Percentiles rank a stretch among this genome's conserved stretches.
phyloP scores from a whole-genome alignment of 2,113 vertebrate species.

The Orthonyx spaldingii region DNA sequence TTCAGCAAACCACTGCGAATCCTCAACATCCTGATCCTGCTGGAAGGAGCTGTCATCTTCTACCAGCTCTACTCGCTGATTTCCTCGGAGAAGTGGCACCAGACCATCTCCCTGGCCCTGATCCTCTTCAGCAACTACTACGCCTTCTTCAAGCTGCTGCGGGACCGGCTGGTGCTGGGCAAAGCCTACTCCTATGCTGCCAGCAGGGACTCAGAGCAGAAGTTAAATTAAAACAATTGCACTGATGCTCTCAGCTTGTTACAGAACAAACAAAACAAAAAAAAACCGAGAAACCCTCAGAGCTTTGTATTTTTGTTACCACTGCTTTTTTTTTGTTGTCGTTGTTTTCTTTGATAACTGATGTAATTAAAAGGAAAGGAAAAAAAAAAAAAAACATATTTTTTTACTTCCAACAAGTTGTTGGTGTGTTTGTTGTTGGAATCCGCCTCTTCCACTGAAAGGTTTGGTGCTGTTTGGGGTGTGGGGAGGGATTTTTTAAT shows the following conservation, averaged over 20 bases:
- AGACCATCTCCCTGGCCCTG: constrained; percentile 93
- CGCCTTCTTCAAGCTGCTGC: constrained; percentile 95
- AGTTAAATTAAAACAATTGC: constrained; percentile 78
- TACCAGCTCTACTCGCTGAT: constrained; percentile 96
- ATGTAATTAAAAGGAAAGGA: constrained; percentile 84
- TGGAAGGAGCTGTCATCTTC: constrained; percentile 94
- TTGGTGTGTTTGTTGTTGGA: not conserved
- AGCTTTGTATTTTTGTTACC: constrained; percentile 97
- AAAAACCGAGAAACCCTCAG: constrained; percentile 59
- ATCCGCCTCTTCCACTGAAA: accelerated
- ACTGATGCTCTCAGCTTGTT: constrained; percentile 27
- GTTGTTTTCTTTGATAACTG: constrained; percentile 82
- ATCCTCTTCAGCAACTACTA: constrained; percentile 99
- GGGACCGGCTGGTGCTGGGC: constrained; percentile 94
- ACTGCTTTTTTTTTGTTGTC: constrained; percentile 70
- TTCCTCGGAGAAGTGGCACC: constrained; percentile 97
- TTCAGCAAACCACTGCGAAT: constrained; percentile 97
- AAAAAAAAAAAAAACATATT: constrained; percentile 76
- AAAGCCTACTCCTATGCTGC: constrained; percentile 90
- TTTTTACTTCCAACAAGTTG: constrained; percentile 85
- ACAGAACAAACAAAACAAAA: not conserved
- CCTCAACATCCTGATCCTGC: constrained; percentile 93
- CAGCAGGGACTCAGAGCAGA: constrained; percentile 86
- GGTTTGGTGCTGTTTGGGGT: not conserved
- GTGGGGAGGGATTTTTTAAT: not conserved